Base-by-base conservation (phyloP, 2,888 invertebrate species). In the Eupithecia subfuscata region DNA sequence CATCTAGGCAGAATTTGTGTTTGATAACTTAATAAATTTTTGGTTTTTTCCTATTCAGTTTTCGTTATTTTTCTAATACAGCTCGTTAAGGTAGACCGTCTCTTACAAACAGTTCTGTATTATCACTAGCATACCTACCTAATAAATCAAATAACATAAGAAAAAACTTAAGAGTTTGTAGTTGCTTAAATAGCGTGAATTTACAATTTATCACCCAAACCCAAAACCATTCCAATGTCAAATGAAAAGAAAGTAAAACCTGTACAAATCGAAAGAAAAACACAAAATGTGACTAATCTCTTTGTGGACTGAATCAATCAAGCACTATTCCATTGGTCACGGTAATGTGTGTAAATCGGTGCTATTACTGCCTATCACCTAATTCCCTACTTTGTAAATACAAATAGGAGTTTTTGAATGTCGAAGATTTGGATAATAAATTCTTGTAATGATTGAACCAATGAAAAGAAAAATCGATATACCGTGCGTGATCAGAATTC, bases 281-380 rank as follows among this genome's bases (percentile, higher is more conserved):
- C 80, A 82, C 78, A 74, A 80, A 84, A 83, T 86, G 87, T 84
- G 80, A 82, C 89, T 79, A 88, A 89, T 88, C 82, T 83, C 85
- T 84, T 86, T 85, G 83, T 86, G 81, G 84, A 85, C 80, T 81
- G 84, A 86, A 85, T 84, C 86, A 85, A 86, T 88, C 88, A 84
- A 87, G 87, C 84, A 85, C 81, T 82, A 81, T 79, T 80, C 86
- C 86, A 84, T 84, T 84, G 83, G 82, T 83, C 82, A 84, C 84
- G 84, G 85, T 89, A 92, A 88, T 91, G 85, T 86, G 81, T 85
- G 84, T 84, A 87, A 90, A 91, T 90, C 89, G 89, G 81, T 78
- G 82, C 86, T 84, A 89, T 90, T 90, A 89, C 80, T 80, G 83
- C 87, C 90, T 91, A 91, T 92, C 92, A 90, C 91, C 88, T 85